Evolutionary conservation across 1,140 invertebrate species (phyloP), one percentile per base, ranked within the genome.

Genomic region (Plectrocnemia conspersa): DNA sequence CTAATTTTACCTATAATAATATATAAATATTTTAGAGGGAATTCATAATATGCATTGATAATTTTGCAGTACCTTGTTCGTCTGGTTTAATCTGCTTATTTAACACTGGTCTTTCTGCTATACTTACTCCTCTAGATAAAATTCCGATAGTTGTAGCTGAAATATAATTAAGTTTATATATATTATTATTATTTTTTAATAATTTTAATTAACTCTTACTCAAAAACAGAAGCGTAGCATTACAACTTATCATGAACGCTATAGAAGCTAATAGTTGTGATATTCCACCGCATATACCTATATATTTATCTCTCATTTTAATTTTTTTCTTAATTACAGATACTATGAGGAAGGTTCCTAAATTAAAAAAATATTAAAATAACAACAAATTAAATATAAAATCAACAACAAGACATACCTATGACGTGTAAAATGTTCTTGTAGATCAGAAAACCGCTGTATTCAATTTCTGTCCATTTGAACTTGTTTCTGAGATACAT

Each of bases 41-140:
- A 42, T 42, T 42, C 6, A 9, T 5, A 22, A 42, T 19, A 42
- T 10, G 10, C 4, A 47, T 47, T n/a, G 35, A 19, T 32, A 58
- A 52, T 33, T 60, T 49, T 48, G 55, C 42, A 33, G 35, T 64
- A 76, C 73, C 73, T 71, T 76, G 73, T 67, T 76, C 73, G 3
- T 61, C 69, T 22, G 73, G 69, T 52, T 69, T 58, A 61, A 76
- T 76, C 62, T 76, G 73, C 52, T 67, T 74, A 46, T 74, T 74
- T 7, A 76, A 41, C 33, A 76, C 62, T 10, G 73, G 73, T 18
- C 73, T 63, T 54, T 74, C 72, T 3, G 74, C 73, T 13, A 76
- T 73, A 58, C 73, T 72, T 7, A 71, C 72, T 25, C 70, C 73
- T 56, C 74, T 67, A 3, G 67, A 61, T 45, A 74, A 68, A 27